Evolutionary conservation across 2,113 vertebrate species (phyloP).

Genomic region (Hemiprocne comata): DNA sequence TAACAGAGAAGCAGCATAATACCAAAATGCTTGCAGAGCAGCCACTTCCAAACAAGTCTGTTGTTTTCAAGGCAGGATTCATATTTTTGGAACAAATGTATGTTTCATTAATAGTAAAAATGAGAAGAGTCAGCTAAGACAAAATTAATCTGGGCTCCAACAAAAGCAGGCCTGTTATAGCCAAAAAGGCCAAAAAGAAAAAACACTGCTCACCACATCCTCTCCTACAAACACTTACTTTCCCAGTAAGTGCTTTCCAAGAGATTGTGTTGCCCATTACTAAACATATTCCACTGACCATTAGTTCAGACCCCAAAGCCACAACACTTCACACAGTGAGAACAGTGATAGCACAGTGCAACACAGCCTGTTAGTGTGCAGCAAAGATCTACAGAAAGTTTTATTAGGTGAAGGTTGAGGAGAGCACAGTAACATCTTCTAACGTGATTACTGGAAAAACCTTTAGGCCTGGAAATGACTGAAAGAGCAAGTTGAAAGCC

Average conservation of each 20-base stretch:
- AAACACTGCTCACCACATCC: neutral
- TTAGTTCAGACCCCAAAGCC: constrained; percentile 55
- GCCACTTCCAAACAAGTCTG: neutral
- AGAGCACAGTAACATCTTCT: neutral
- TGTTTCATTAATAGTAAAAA: neutral
- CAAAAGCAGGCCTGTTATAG: neutral
- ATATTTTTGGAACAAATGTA: neutral
- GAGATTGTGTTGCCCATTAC: constrained; percentile 64
- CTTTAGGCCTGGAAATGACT: constrained; percentile 44
- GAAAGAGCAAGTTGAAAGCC: constrained; percentile 66
- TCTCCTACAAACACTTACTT: neutral
- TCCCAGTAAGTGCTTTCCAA: neutral
- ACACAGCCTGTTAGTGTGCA: constrained; percentile 73
- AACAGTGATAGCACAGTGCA: constrained; percentile 58
- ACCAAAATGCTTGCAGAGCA: neutral
- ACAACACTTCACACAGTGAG: constrained; percentile 7
- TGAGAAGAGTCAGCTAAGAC: neutral
- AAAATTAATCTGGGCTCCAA: neutral
- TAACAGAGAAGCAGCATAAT: neutral
- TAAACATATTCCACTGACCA: constrained; percentile 35
- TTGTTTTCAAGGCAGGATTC: neutral
- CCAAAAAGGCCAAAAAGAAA: neutral
- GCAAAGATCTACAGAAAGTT: constrained; percentile 25
- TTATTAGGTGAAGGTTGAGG: constrained; percentile 44
- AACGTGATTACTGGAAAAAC: neutral